Evolutionary conservation across 2,797 vertebrate genomes (phyloP).

Genomic region (Myoxocephalus aenaeus): DNA sequence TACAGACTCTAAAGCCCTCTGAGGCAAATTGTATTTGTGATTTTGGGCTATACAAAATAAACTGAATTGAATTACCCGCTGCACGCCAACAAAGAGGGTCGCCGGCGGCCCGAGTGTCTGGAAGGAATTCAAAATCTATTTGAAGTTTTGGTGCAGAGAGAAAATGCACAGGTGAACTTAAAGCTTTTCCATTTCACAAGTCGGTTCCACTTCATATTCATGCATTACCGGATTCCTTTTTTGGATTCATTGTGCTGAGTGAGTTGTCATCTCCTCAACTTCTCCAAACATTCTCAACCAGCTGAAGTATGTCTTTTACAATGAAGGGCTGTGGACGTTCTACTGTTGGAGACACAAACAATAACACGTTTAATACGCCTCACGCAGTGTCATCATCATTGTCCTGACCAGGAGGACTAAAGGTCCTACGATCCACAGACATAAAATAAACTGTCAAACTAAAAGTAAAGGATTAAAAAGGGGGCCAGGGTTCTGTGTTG

Average conservation of each 20-base stretch:
- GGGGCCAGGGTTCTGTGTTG: too few species aligned
- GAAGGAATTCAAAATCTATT: conserved; percentile 47
- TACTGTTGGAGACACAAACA: conserved; percentile 26
- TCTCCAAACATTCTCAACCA: background rate
- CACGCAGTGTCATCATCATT: background rate
- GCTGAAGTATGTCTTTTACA: conserved; percentile 12
- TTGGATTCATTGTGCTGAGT: conserved; percentile 11
- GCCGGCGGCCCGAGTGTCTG: conserved; percentile 40
- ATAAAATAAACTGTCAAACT: too few species aligned
- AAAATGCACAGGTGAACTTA: conserved; percentile 25
- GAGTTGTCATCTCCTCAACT: conserved; percentile 4
- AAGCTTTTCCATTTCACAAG: conserved; percentile 18
- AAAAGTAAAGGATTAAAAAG: background rate
- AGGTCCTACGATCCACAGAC: background rate
- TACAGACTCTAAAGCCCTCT: too few species aligned
- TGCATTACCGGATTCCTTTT: conserved; percentile 21
- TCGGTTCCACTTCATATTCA: conserved; percentile 26
- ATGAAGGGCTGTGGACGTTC: conserved; percentile 6
- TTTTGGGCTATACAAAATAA: too few species aligned
- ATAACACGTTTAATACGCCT: conserved; percentile 19
- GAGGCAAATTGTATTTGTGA: too few species aligned
- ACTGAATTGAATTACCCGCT: too few species aligned
- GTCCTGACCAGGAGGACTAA: background rate
- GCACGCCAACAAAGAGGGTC: conserved; percentile 55
- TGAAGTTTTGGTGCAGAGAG: conserved; percentile 52